Evolutionary conservation across 1,140 invertebrate genomes (phyloP).

Genomic region (Meloidogyne chitwoodi): DNA sequence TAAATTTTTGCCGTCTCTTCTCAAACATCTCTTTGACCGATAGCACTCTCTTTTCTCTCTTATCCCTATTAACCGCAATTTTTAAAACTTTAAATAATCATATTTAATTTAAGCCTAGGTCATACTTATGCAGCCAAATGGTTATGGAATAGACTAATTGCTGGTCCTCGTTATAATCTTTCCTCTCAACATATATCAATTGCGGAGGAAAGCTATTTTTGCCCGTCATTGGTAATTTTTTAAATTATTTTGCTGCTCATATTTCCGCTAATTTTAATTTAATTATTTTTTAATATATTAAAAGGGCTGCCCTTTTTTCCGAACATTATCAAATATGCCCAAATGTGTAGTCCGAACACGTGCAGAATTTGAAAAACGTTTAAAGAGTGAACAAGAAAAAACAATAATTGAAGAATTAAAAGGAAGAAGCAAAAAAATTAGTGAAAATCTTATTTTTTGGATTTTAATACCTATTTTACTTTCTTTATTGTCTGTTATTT

Average conservation of each 20-base stretch:
- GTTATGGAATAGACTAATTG: constrained; percentile 57
- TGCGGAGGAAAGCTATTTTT: constrained; percentile 53
- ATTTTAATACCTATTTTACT: background rate
- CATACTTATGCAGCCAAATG: constrained; percentile 59
- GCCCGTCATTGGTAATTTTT: constrained; percentile 38
- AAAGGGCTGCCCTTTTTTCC: background rate
- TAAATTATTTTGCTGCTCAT: background rate
- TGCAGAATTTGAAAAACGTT: background rate
- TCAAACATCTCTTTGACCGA: too few species aligned
- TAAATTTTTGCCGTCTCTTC: too few species aligned
- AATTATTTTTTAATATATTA: background rate
- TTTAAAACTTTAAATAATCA: too few species aligned
- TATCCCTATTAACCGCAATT: too few species aligned
- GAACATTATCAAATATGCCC: background rate
- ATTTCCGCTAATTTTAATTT: too few species aligned
- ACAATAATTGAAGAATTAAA: background rate
- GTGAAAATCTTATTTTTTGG: background rate
- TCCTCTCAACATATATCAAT: constrained; percentile 16
- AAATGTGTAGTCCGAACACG: background rate
- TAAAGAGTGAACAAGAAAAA: background rate
- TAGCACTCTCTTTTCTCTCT: too few species aligned
- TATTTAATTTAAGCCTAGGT: constrained; percentile 9
- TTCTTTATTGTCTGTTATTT: background rate
- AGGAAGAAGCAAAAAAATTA: background rate
- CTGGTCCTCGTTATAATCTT: constrained; percentile 53